Evolutionary conservation across 2,888 invertebrate genomes (phyloP), one percentile per base, ranked within the genome.

Genomic region (Antheraea yamamai): DNA sequence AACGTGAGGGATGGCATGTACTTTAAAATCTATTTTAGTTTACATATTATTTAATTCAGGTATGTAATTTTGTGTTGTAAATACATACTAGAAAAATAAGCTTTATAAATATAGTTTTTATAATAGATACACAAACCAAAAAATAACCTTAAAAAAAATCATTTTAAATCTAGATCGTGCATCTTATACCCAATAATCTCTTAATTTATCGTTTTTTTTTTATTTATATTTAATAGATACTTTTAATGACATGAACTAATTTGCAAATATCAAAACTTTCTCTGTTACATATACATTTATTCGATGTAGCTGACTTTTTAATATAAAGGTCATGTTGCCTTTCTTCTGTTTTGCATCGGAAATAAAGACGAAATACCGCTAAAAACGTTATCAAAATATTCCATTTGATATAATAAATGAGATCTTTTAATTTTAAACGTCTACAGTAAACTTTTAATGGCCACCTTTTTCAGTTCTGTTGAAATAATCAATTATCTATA

Each of bases 211-310:
- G 20, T 58, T 58, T 58, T 7, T 23, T 2, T n/a, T 61, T 61
- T 20, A n/a, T 8, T n/a, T 61, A 4, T 35, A 35, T 35, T 35
- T 39, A 39, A 8, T 23, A 4, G 1, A 64, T 64, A 30, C 26
- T 23, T 23, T 23, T n/a, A 58, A 58, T n/a, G n/a, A n/a, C 10
- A 58, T 26, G 18, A 66, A 16, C 4, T 14, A 30, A 61, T 61
- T 66, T 30, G 12, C 16, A 16, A 16, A 66, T 66, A 30, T 30
- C 16, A 23, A n/a, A n/a, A 14, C 16, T 66, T 30, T 66, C 64
- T 66, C 64, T 66, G 64, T 66, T 66, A 66, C 30, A 66, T 66
- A 66, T 66, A 66, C 64, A 66, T 66, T 30, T 66, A 66, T 30
- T 61, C 23, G 3, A 30, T 26, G 64, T 16, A 30, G 16, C 1